Percentiles rank a stretch among this genome's conserved stretches.
Conservation (phyloP, 2,888 invertebrate genomes). For the Aleiodes testaceus region DNA sequence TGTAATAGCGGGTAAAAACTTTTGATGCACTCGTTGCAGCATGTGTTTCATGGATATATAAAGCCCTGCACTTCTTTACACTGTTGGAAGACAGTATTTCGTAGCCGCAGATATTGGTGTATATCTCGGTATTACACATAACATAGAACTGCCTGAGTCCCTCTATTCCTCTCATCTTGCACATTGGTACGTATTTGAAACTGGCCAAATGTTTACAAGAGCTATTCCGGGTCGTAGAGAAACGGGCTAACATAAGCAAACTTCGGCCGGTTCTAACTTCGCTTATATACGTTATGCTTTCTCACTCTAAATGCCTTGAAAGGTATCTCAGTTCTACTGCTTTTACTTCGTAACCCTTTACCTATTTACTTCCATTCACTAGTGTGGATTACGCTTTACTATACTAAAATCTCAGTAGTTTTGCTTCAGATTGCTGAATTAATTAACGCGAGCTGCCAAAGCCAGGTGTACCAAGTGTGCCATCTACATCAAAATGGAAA, state of each 20-base stretch:
- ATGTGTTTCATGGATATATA: not conserved
- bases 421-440: slow-evolving; percentile 37
- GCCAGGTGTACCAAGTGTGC: slow-evolving; percentile 32
- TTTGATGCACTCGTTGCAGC: not conserved
- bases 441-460: slow-evolving; percentile 26
- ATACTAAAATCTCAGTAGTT: slow-evolving; percentile 16
- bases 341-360: slow-evolving; percentile 9
- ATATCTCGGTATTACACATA: slow-evolving; percentile 11
- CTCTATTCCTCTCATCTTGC: not conserved
- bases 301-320: slow-evolving; percentile 11
- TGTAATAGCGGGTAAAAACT: too few relatives aligned
- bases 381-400: slow-evolving; percentile 29
- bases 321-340: not conserved
- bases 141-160: not conserved
- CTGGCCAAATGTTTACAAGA: slow-evolving; percentile 63
- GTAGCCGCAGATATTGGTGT: slow-evolving; percentile 5
- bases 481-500: slow-evolving; percentile 18
- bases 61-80: not conserved
- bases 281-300: slow-evolving; percentile 29
- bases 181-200: slow-evolving; percentile 16
- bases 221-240: slow-evolving; percentile 62
- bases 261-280: slow-evolving; percentile 53
- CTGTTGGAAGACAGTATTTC: not conserved
- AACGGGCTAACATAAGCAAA: slow-evolving; percentile 59
- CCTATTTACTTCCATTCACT: not conserved